Percentiles rank a stretch among this genome's conserved stretches.
Conservation (phyloP, 1,140 invertebrate genomes). For the Daktulosphaira vitifoliae region DNA sequence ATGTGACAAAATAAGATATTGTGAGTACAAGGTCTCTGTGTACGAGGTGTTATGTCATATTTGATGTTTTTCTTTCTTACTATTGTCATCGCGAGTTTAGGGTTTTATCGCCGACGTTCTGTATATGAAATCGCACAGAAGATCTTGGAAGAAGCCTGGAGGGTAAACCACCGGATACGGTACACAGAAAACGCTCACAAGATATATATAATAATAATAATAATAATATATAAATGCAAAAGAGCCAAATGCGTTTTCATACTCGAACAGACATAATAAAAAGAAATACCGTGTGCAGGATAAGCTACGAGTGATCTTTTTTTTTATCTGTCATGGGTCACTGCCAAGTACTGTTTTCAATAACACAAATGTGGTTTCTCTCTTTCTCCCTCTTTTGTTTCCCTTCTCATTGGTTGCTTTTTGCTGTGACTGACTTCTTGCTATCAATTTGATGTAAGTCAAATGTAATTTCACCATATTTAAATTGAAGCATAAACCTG, state of each 20-base stretch:
- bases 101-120: neutral
- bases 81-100: too few relatives aligned
- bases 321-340: slow-evolving; percentile 26
- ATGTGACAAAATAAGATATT: slow-evolving; percentile 25
- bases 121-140: neutral
- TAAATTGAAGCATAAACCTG: too few relatives aligned
- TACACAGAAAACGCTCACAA: too few relatives aligned
- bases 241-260: slow-evolving; percentile 22
- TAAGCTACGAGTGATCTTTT: slow-evolving; percentile 10
- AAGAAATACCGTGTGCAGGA: neutral
- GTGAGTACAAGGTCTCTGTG: neutral
- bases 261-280: slow-evolving; percentile 31
- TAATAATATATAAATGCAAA: neutral
- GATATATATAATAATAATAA: too few relatives aligned
- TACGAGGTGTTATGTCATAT: slow-evolving; percentile 28
- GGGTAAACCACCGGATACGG: too few relatives aligned
- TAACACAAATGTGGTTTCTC: slow-evolving; percentile 13
- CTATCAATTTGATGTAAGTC: too few relatives aligned
- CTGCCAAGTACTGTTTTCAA: slow-evolving; percentile 24
- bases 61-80: neutral
- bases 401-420: too few relatives aligned
- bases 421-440: too few relatives aligned
- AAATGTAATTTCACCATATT: too few relatives aligned
- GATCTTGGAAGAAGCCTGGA: too few relatives aligned
- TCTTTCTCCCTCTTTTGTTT: too few relatives aligned